These are phyloP conservation scores for Spinus olivaceus DNA, from an alignment of 2,797 vertebrate genomes.

Conservation along the genomic window DNA sequence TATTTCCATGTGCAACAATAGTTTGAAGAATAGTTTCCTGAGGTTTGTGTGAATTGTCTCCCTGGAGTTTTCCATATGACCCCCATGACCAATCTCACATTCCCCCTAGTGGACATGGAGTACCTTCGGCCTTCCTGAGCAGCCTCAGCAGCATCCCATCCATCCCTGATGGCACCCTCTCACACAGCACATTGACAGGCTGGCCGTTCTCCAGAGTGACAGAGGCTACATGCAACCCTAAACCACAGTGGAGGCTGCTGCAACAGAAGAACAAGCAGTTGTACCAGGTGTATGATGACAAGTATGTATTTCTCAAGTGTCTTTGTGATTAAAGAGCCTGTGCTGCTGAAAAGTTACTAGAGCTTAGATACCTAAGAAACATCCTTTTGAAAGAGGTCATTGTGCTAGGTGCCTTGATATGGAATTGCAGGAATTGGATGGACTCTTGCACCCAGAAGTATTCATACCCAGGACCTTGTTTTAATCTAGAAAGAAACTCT, in stretches of 20 bases:
- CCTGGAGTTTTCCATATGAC: accelerated
- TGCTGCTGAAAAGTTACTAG: neutral
- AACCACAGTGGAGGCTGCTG: neutral
- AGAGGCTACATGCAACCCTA: neutral
- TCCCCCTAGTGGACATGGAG: neutral
- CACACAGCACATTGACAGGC: neutral
- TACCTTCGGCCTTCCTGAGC: neutral
- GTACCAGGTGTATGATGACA: neutral
- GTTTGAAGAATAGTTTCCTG: neutral
- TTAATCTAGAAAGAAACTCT: neutral
- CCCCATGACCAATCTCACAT: neutral
- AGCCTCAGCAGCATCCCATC: neutral
- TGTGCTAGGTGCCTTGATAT: neutral
- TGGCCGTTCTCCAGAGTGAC: neutral
- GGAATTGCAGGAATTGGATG: neutral
- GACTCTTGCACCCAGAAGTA: neutral
- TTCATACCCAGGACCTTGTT: neutral
- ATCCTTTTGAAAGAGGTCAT: neutral
- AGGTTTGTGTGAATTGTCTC: neutral
- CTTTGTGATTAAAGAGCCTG: neutral
- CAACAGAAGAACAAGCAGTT: neutral
- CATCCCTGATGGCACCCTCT: neutral
- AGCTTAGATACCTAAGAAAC: neutral
- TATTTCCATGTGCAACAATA: neutral
- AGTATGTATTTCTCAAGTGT: neutral